Evolutionary conservation across 2,797 vertebrate genomes (phyloP).

Genomic region (Sebastes nivosus): DNA sequence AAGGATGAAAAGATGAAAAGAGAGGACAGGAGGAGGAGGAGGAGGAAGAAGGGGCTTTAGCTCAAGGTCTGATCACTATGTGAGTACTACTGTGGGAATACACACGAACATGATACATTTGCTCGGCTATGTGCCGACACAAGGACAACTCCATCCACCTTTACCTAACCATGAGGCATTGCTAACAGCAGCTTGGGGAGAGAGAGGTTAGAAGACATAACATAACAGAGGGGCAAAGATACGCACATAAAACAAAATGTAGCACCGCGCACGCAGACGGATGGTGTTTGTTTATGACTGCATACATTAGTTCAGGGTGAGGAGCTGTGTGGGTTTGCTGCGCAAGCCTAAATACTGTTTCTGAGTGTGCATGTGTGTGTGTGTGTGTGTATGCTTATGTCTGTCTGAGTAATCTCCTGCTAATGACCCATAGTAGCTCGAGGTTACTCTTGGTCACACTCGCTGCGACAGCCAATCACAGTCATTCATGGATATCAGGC

Average conservation of each 20-base stretch:
- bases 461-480: constrained; percentile 31
- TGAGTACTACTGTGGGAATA: constrained; percentile 10
- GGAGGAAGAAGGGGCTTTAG: constrained; percentile 7
- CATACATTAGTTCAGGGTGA: constrained; percentile 28
- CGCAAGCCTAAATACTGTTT: not conserved
- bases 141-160: constrained; percentile 24
- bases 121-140: constrained; percentile 12
- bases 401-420: constrained; percentile 51
- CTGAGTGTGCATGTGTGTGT: not conserved
- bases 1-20: constrained; percentile 46
- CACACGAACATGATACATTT: constrained; percentile 43
- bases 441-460: constrained; percentile 65
- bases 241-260: not conserved
- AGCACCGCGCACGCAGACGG: not conserved
- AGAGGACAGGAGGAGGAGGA: constrained; percentile 8
- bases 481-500: not conserved
- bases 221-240: not conserved
- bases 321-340: not conserved
- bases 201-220: not conserved
- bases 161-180: not conserved
- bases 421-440: constrained; percentile 60
- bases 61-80: constrained; percentile 59
- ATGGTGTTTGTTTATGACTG: constrained; percentile 23
- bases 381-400: not conserved
- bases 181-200: not conserved